Evolutionary conservation across 2,113 vertebrate genomes (phyloP), one percentile per base, ranked within the genome.

Genomic region (Osmerus eperlanus): DNA sequence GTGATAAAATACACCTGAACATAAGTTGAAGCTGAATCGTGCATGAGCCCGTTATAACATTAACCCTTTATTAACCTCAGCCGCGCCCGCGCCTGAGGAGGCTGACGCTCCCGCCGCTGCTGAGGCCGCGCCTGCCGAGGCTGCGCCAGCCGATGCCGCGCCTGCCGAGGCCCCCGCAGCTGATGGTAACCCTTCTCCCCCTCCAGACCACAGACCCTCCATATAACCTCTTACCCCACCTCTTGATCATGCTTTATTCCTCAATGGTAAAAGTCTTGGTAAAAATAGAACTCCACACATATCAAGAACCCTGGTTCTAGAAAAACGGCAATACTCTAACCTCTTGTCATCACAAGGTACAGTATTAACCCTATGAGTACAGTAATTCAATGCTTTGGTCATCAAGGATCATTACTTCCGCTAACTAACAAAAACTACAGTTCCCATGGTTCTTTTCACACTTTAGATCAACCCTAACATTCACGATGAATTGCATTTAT

Each of bases 81-180:
- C 70, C 41, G 23, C 74, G 56, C 68, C 70, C 28, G 23, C 74
- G 62, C 68, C 70, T 53, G 72, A 70, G 53, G 64, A 74, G 12
- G 29, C 77, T n/a, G 68, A 72, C 4, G 41, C 56, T 15, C 32
- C 56, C 21, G 36, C 36, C 25, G 68, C 69, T 12, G 25, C 69
- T 32, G 62, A 65, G 14, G 51, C 62, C 11, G 25, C 51, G 3
- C 32, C 65, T 4, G 65, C 41, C 6, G 65, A 12, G 2, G 15
- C 72, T 16, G 72, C 64, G 19, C 52, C 64, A 41, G 32, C 64
- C 18, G 69, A 74, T 41, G 65, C 65, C 18, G 4, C 72, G 68
- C 25, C 15, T 16, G 19, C 59, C 21, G 58, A 32, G 25, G 68
- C 58, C 12, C 65, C 69, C 6, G 13, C 79, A 59, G 70, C 54